phyloP scores from a whole-genome alignment of 2,888 invertebrate species.

The Amiota minor region DNA sequence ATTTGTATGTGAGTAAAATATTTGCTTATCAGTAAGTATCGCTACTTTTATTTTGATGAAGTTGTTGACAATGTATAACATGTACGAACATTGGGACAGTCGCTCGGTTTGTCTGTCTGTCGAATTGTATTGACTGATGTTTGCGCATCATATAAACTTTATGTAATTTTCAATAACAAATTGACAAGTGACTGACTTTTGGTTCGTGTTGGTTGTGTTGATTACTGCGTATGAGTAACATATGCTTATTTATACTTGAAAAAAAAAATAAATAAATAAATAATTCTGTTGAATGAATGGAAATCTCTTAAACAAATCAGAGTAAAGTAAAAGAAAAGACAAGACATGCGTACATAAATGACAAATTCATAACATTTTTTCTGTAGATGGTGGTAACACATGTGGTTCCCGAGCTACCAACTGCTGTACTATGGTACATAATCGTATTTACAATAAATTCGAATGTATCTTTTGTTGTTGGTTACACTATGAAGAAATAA shows the following conservation, averaged over 20 bases:
- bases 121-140: no score
- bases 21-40: conserved; percentile 52
- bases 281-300: neutral
- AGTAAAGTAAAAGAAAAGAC: neutral
- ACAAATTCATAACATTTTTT: conserved; percentile 56
- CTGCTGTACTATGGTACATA: no score
- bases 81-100: no score
- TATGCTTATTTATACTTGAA: neutral
- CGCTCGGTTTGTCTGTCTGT: no score
- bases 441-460: no score
- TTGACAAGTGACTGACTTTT: conserved; percentile 3
- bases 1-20: conserved; percentile 34
- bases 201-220: no score
- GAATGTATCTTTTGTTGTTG: neutral
- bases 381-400: neutral
- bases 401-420: no score
- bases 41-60: conserved; percentile 56
- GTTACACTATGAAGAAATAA: conserved; percentile 2
- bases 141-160: neutral
- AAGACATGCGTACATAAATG: conserved; percentile 49
- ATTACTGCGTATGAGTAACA: conserved; percentile 22
- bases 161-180: conserved; percentile 22
- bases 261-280: conserved; percentile 1
- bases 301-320: neutral
- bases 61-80: conserved; percentile 33